Conservation (phyloP, 2,888 invertebrate species). For the Diaphora mendica region DNA sequence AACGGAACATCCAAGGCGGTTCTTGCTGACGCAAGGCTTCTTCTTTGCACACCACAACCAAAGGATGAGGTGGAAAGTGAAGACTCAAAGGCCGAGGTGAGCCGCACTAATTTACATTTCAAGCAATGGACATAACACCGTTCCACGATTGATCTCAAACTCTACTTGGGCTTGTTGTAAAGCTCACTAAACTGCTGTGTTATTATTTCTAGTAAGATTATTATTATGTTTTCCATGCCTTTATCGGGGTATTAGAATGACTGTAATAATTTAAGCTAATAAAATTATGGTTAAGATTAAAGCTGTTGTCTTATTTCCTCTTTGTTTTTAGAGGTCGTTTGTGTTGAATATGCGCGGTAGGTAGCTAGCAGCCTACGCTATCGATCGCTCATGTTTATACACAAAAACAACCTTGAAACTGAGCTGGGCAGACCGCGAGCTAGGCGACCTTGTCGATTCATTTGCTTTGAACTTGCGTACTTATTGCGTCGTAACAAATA, state of each 20-base stretch:
- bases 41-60: slow-evolving; percentile 69
- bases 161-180: slow-evolving; percentile 80
- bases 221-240: slow-evolving; percentile 74
- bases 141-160: slow-evolving; percentile 80
- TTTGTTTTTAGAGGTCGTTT: slow-evolving; percentile 50
- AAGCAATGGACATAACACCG: slow-evolving; percentile 70
- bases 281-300: slow-evolving; percentile 62
- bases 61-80: slow-evolving; percentile 58
- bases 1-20: slow-evolving; percentile 80
- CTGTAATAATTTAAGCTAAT: slow-evolving; percentile 82
- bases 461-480: slow-evolving; percentile 53
- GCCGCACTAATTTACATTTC: slow-evolving; percentile 45
- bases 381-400: slow-evolving; percentile 73
- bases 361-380: slow-evolving; percentile 41
- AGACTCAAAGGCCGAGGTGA: slow-evolving; percentile 55
- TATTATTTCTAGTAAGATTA: slow-evolving; percentile 81
- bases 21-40: slow-evolving; percentile 74
- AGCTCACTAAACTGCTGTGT: slow-evolving; percentile 80
- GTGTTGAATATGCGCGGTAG: slow-evolving; percentile 35
- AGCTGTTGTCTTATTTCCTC: slow-evolving; percentile 55
- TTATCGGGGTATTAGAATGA: slow-evolving; percentile 66
- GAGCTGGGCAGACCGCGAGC: slow-evolving; percentile 54
- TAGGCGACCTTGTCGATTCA: slow-evolving; percentile 63
- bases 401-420: slow-evolving; percentile 82
- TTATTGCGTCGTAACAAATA: slow-evolving; percentile 58